phyloP scores from a whole-genome alignment of 2,113 vertebrate species.

The Dromas ardeola region DNA sequence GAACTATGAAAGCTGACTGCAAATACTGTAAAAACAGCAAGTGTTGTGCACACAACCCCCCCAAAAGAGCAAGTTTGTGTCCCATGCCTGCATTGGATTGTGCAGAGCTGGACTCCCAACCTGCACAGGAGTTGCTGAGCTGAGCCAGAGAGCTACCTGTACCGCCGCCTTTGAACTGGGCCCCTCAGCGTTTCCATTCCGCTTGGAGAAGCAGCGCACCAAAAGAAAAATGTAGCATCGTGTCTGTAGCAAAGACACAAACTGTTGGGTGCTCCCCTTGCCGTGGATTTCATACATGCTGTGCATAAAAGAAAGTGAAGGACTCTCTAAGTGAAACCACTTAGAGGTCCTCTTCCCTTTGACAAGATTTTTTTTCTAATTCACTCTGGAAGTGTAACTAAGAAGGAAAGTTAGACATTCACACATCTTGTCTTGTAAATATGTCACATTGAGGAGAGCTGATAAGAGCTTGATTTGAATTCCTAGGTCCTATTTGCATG shows the following conservation, averaged over 20 bases:
- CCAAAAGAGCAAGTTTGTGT: fast-evolving
- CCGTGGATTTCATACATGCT: neutral
- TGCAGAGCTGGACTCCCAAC: neutral
- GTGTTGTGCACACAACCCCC: fast-evolving
- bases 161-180: neutral
- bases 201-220: neutral
- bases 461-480: neutral
- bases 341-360: neutral
- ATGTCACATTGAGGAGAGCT: neutral
- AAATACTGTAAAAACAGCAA: neutral
- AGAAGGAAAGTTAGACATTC: neutral
- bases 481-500: neutral
- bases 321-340: neutral
- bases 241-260: neutral
- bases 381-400: neutral
- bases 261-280: neutral
- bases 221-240: neutral
- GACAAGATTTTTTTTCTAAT: neutral
- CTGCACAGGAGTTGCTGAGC: fast-evolving
- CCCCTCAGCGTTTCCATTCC: neutral
- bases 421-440: neutral
- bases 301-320: neutral
- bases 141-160: neutral
- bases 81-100: neutral
- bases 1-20: neutral